Evolutionary conservation across 2,797 vertebrate species (phyloP), one percentile per base, ranked within the genome.

Genomic region (Zalophus californianus): DNA sequence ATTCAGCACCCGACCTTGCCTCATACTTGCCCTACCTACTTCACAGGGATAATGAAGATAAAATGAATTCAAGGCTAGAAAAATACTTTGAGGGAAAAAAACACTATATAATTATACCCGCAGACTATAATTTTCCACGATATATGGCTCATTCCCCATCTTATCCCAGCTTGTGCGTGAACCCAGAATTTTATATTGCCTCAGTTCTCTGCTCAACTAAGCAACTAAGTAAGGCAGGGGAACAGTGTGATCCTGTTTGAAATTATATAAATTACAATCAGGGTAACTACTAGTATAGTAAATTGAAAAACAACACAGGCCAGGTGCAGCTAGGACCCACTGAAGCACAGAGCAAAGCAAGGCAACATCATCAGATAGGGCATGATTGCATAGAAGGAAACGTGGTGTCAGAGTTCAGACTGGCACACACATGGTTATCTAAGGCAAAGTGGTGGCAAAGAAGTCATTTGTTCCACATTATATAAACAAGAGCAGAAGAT

Each of bases 381-480:
- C 87, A 77, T 88, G 96, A 97, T 95, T 98, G 98, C 97, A 98
- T 97, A 97, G 97, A 94, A 94, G 94, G 84, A 86, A 90, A 66
- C 0, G 87, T 95, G 97, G 96, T 96, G 96, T 97, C 96, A 95
- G 83, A 94, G 93, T 91, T 91, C 88, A 95, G 4, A 86, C 96
- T 97, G 97, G 87, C 97, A 96, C 97, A 83, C 96, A 95, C 91
- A 91, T 16, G 10, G 90, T 88, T 79, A 87, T 88, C 97, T 98
- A 98, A 98, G 98, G 97, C 98, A 98, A 95, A 98, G 95, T 97
- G 96, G 97, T 98, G 86, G 95, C 95, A 94, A 97, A 96, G 95
- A 95, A 84, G 94, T 94, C 80, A 62, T 58, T 93, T 91, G 56
- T 96, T 88, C 94, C 32, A 7, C 44, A n/a, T 82, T 58, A 84